These are phyloP conservation scores for Theocolax elegans DNA, from an alignment of 1,140 invertebrate genomes.

Conservation along the genomic window DNA sequence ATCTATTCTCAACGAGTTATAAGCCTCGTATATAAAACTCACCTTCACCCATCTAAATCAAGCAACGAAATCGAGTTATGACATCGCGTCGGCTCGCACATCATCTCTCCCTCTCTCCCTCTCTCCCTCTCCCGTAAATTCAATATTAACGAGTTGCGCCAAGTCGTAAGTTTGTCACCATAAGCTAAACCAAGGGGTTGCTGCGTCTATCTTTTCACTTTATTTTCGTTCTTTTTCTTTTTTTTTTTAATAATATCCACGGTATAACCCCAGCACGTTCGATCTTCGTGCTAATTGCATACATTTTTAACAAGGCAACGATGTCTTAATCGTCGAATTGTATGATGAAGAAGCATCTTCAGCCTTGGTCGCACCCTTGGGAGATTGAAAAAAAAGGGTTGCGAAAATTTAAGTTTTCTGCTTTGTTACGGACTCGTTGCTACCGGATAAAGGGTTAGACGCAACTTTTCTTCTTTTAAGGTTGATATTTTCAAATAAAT, in stretches of 20 bases:
- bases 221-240: too few relatives aligned
- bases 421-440: too few relatives aligned
- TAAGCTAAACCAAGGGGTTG: slow-evolving; percentile 45
- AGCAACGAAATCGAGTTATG: slow-evolving; percentile 47
- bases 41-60: neutral
- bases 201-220: too few relatives aligned
- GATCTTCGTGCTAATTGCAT: slow-evolving; percentile 50
- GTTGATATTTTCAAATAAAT: slow-evolving; percentile 22
- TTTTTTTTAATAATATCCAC: neutral
- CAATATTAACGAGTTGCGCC: slow-evolving; percentile 49
- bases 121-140: slow-evolving; percentile 26
- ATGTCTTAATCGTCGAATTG: slow-evolving; percentile 52
- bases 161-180: slow-evolving; percentile 56
- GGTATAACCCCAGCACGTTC: slow-evolving; percentile 13
- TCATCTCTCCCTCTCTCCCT: neutral
- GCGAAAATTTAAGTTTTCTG: too few relatives aligned
- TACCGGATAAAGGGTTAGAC: neutral
- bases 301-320: slow-evolving; percentile 53
- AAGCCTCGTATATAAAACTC: too few relatives aligned
- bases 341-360: slow-evolving; percentile 41
- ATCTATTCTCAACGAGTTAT: too few relatives aligned
- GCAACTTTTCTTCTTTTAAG: neutral
- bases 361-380: neutral
- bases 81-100: slow-evolving; percentile 29
- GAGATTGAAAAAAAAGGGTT: slow-evolving; percentile 20